Percentiles rank a stretch among this genome's conserved stretches.
phyloP scores from a whole-genome alignment of 2,888 invertebrate species.

The Amorpha juglandis region DNA sequence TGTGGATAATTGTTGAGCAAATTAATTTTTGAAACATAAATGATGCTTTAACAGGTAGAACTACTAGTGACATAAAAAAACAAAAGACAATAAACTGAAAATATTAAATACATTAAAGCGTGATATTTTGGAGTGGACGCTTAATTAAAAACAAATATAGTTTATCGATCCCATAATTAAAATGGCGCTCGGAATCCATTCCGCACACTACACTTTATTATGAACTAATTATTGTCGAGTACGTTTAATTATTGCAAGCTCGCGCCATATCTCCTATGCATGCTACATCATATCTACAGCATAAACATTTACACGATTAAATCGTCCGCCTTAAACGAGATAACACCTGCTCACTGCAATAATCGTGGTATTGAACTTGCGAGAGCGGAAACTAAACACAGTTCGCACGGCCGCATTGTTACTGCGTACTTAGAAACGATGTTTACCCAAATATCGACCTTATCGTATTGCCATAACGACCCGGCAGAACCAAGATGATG shows the following conservation, averaged over 20 bases:
- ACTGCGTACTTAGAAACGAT: conserved; percentile 35
- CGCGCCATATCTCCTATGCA: conserved; percentile 35
- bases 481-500: conserved; percentile 24
- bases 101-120: neutral
- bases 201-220: conserved; percentile 43
- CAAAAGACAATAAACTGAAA: neutral
- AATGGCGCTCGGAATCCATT: conserved; percentile 51
- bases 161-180: conserved; percentile 51
- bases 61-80: neutral
- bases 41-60: too few species aligned
- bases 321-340: conserved; percentile 44
- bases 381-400: conserved; percentile 66
- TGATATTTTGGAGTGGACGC: neutral
- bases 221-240: conserved; percentile 49
- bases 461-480: conserved; percentile 38
- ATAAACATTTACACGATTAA: conserved; percentile 46
- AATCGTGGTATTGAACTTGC: conserved; percentile 67
- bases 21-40: too few species aligned
- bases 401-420: conserved; percentile 57
- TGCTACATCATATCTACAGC: conserved; percentile 35
- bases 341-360: conserved; percentile 50
- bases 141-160: conserved; percentile 36
- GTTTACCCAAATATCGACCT: conserved; percentile 41
- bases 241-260: conserved; percentile 54
- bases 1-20: too few species aligned